A percentile compares a stretch with the other conserved stretches of the same genome.
Conservation (phyloP, 2,888 invertebrate species). For the Eutolmus rufibarbis region DNA sequence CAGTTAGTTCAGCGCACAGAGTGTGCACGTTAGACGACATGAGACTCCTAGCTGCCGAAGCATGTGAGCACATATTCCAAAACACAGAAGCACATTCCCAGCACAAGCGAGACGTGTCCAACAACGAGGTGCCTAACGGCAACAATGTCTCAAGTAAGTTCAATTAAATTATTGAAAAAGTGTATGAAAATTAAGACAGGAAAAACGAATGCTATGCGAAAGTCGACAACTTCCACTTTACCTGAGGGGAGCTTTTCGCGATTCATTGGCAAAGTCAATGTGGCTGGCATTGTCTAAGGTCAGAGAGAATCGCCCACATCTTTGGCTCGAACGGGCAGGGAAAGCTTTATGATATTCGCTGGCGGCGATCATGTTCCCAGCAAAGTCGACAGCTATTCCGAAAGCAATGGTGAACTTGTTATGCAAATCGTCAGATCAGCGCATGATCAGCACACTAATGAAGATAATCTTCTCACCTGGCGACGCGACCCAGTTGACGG, state of each 20-base stretch:
- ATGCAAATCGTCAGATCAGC: neutral
- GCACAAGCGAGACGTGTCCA: constrained; percentile 26
- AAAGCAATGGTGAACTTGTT: neutral
- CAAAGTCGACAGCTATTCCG: neutral
- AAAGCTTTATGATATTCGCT: neutral
- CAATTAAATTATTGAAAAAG: neutral
- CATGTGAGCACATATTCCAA: constrained; percentile 41
- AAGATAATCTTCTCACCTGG: neutral
- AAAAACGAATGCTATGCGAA: neutral
- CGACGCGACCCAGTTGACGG: neutral
- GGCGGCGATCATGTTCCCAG: neutral
- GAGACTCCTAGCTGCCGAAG: constrained; percentile 37
- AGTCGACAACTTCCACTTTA: neutral
- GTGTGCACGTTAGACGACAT: constrained; percentile 40
- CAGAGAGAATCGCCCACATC: neutral
- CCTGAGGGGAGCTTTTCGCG: neutral
- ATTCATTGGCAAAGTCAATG: constrained; percentile 25
- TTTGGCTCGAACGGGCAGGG: neutral
- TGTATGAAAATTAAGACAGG: neutral
- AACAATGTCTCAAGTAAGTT: constrained; percentile 1
- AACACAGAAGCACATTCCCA: constrained; percentile 14
- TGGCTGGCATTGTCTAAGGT: constrained; percentile 23
- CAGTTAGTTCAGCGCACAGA: neutral
- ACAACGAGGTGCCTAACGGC: constrained; percentile 19
- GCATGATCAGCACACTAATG: neutral